phyloP scores from a whole-genome alignment of 1,140 invertebrate genomes.

The Euglossa dilemma region DNA sequence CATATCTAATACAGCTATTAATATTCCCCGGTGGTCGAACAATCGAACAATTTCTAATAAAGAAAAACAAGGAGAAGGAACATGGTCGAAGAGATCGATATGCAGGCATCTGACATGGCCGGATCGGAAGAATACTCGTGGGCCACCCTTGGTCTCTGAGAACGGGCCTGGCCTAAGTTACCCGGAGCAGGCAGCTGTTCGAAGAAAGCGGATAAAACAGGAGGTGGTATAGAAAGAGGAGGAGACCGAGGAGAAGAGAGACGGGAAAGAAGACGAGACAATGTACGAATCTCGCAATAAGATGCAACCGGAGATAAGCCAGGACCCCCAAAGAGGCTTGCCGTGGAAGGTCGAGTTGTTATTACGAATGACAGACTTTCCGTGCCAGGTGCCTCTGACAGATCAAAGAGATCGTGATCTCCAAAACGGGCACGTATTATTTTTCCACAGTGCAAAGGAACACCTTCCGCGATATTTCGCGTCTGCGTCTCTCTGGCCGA shows the following conservation, averaged over 20 bases:
- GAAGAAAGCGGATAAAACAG: conserved; percentile 18
- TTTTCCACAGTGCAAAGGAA: conserved; percentile 26
- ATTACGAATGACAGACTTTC: conserved; percentile 70
- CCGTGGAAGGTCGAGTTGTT: conserved; percentile 72
- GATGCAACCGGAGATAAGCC: conserved; percentile 75
- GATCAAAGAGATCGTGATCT: conserved; percentile 62
- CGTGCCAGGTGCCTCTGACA: conserved; percentile 68
- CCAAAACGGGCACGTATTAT: conserved; percentile 54
- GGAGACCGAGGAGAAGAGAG: conserved; percentile 3
- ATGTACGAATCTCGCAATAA: conserved; percentile 74
- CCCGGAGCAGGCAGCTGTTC: conserved; percentile 52
- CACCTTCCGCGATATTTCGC: conserved; percentile 49
- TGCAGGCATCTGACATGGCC: background rate
- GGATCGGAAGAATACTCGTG: background rate
- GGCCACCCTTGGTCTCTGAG: background rate
- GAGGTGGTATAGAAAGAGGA: conserved; percentile 28
- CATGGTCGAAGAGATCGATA: background rate
- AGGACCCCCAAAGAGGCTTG: conserved; percentile 67
- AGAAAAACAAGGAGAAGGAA: no score
- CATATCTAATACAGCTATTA: no score
- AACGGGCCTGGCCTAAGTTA: conserved; percentile 23
- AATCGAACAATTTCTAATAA: no score
- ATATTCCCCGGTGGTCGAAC: no score
- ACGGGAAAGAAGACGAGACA: conserved; percentile 69
- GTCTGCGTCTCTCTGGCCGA: conserved; percentile 16